Evolutionary conservation across 2,888 invertebrate species (phyloP), one percentile per base, ranked within the genome.

Genomic region (Leptopterna dolabrata): DNA sequence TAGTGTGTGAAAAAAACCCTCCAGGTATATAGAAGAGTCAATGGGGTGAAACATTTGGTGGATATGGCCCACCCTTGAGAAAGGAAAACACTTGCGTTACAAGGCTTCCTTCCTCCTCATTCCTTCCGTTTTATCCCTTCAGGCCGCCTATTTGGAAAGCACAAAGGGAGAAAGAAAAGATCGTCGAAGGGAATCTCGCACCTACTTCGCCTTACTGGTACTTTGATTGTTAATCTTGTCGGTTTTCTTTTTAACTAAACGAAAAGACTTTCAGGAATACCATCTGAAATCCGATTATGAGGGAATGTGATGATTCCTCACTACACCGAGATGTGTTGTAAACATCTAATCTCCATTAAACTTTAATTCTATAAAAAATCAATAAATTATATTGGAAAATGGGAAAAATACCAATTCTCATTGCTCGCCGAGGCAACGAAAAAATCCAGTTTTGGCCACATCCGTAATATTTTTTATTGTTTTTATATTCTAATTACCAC

Each of bases 41-140:
- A 88, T 88, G 88, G 88, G 86, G 76, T 73, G 88, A 73, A 86
- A 76, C 86, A 88, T 88, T 86, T 86, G 88, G 86, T 55, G 76
- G 83, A 87, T 45, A 76, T 55, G n/a, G 82, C n/a, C 73, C 55
- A 27, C 36, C 43, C 55, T 73, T n/a, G n/a, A n/a, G 73, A 85
- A 85, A 76, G 76, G 47, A 85, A 73, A 85, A 85, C 85, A 85
- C 76, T 85, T 30, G 63, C 63, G 83, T 83, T 83, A 83, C 63
- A 63, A 63, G 63, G 24, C 63, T 63, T 63, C 63, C 63, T 55
- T 55, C 73, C 29, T 14, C 73, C 55, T 55, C 55, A 55, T 55
- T 55, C 55, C 55, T 63, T 63, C 63, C 63, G 63, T 27, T 36
- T 41, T 41, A 76, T 41, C 36, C 73, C 19, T 36, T 29, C 30